These are phyloP conservation scores for Formicarius rufipectus DNA, from an alignment of 2,113 vertebrate genomes.

Conservation along the genomic window DNA sequence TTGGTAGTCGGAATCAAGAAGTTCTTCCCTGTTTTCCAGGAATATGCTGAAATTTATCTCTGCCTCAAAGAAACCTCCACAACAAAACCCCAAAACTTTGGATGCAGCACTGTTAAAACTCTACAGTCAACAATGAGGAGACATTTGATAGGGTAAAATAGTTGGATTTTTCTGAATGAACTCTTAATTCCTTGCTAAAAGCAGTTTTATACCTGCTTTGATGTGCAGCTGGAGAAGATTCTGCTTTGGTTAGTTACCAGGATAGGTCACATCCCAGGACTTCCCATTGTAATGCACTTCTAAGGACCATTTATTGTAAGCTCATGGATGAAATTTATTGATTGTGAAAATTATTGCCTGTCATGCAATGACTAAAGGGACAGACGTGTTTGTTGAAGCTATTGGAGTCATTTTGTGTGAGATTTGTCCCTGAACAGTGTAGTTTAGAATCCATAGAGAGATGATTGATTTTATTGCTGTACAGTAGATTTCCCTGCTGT, in stretches of 20 bases:
- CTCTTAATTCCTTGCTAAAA: not conserved
- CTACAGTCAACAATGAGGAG: not conserved
- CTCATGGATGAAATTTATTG: not conserved
- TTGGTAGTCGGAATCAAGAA: not conserved
- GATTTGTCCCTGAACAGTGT: not conserved
- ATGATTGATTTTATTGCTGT: not conserved
- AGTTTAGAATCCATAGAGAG: not conserved
- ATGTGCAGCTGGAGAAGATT: conserved; percentile 24
- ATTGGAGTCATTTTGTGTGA: not conserved
- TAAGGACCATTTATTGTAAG: not conserved
- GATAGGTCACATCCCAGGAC: conserved; percentile 6
- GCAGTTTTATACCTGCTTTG: conserved; percentile 1
- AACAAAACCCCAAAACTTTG: not conserved
- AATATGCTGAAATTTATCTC: not conserved
- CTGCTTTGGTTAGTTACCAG: not conserved
- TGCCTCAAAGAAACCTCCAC: not conserved
- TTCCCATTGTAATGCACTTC: not conserved
- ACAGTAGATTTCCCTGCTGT: not conserved
- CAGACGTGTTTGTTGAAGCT: not conserved
- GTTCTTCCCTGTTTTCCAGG: not conserved
- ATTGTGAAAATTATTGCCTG: not conserved
- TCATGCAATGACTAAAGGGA: not conserved
- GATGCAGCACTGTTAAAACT: not conserved
- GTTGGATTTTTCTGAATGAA: not conserved
- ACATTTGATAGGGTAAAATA: not conserved